Base-by-base conservation (phyloP, 1,140 invertebrate species). In the Drosophila arawakana region DNA sequence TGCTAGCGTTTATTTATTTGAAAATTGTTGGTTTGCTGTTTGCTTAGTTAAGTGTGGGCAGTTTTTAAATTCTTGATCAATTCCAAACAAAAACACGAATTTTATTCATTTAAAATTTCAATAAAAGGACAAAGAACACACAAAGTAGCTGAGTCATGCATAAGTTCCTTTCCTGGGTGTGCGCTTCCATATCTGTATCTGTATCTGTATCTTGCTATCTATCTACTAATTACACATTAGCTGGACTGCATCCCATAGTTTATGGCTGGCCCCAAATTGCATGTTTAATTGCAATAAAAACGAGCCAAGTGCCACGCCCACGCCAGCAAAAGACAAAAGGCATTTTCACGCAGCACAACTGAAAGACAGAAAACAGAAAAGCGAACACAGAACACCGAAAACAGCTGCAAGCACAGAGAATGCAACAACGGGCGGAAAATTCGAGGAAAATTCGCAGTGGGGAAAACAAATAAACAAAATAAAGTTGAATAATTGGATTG, bases 281-380 rank as follows among this genome's bases (percentile, higher is more conserved):
- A 85, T 85, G 81, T 86, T 86, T 85, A 85, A 85, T 86, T 86
- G 79, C 82, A 85, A 86, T 85, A 85, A 85, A 81, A 77, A 55
- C 49, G 68, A 68, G 71, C 57, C 65, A 77, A 54, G 9, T n/a
- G 68, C 77, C 76, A 76, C 81, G 73, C 80, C 57, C 49, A 76
- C 46, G 60, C 39, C 68, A 41, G 15, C 41, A 74, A 68, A 46
- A 44, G 43, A 76, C 25, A 54, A 54, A 43, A 43, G 41, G 41
- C 41, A 43, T 76, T 85, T 85, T 80, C 81, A 70, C 78, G 78
- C 74, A 47, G 30, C n/a, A n/a, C 15, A 83, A 76, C 57, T 78
- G 81, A 85, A 85, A 85, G 81, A 85, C 71, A 85, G 54, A 80
- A 86, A 89, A 77, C 82, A 30, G 25, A 30, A 30, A 30, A 30